These are phyloP conservation scores for Lasiurus cinereus DNA, from an alignment of 2,113 vertebrate genomes.

Conservation along the genomic window DNA sequence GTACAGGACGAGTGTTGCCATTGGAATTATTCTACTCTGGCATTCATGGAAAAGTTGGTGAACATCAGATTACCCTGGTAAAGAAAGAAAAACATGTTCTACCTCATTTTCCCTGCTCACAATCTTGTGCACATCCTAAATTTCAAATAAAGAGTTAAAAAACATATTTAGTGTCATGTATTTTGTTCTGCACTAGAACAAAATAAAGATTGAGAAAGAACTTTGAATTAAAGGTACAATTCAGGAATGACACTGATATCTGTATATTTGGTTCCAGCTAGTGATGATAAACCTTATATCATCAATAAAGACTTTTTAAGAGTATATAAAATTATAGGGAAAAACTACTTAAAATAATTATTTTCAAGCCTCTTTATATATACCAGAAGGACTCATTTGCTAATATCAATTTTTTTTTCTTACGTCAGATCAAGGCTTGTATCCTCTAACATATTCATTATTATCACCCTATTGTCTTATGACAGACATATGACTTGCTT, in stretches of 20 bases:
- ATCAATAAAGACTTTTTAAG: slow-evolving; percentile 32
- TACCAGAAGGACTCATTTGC: not conserved
- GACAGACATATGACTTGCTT: not conserved
- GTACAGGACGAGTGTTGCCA: rapidly evolving
- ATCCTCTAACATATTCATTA: slow-evolving; percentile 20
- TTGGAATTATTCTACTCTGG: slow-evolving; percentile 52
- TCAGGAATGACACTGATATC: not conserved
- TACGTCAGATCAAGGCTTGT: not conserved
- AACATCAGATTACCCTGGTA: slow-evolving; percentile 5
- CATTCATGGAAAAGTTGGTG: slow-evolving; percentile 29
- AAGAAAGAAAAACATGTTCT: slow-evolving; percentile 47
- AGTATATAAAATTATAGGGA: not conserved
- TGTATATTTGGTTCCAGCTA: not conserved
- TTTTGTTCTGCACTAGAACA: not conserved
- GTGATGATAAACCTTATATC: not conserved
- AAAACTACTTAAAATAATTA: slow-evolving; percentile 1
- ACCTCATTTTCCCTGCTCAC: not conserved
- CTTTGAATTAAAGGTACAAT: not conserved
- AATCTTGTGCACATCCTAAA: not conserved
- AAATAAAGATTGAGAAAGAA: not conserved
- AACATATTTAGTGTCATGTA: not conserved
- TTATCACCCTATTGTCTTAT: not conserved
- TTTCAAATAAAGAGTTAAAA: not conserved
- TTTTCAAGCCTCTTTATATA: not conserved
- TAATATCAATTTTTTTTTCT: slow-evolving; percentile 29